A percentile compares a stretch with the other conserved stretches of the same genome.
Conservation (phyloP, 2,888 invertebrate genomes). For the Calameuta filiformis region DNA sequence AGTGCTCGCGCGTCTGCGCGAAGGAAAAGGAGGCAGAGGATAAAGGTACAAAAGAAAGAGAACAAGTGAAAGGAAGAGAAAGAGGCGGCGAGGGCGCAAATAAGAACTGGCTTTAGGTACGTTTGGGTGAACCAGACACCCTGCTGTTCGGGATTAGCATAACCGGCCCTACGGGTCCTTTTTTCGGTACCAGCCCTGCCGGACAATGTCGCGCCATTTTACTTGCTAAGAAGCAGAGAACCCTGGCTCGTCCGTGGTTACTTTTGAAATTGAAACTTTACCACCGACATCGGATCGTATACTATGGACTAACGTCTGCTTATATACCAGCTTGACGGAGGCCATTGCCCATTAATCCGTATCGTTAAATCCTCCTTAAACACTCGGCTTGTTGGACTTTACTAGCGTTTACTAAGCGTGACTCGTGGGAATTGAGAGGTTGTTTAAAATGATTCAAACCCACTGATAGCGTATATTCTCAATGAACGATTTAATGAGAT, state of each 20-base stretch:
- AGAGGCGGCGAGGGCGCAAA: not conserved
- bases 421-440: not conserved
- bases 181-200: constrained; percentile 12
- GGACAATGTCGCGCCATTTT: constrained; percentile 1
- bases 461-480: not conserved
- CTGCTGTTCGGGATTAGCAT: constrained; percentile 31
- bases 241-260: not conserved
- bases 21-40: not conserved
- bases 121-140: constrained; percentile 1
- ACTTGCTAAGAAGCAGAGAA: not conserved
- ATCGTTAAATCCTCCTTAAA: not conserved
- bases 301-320: not conserved
- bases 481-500: not conserved
- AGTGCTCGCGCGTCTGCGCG: not conserved
- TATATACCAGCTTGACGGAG: not conserved
- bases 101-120: not conserved
- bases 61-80: not conserved
- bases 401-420: not conserved
- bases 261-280: not conserved
- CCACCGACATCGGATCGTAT: not conserved
- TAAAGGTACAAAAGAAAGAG: not conserved
- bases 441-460: not conserved
- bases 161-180: constrained; percentile 42
- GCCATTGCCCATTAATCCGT: not conserved
- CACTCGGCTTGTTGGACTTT: not conserved